These are phyloP conservation scores for Pedicia rivosa DNA, from an alignment of 2,888 invertebrate species.

Conservation along the genomic window DNA sequence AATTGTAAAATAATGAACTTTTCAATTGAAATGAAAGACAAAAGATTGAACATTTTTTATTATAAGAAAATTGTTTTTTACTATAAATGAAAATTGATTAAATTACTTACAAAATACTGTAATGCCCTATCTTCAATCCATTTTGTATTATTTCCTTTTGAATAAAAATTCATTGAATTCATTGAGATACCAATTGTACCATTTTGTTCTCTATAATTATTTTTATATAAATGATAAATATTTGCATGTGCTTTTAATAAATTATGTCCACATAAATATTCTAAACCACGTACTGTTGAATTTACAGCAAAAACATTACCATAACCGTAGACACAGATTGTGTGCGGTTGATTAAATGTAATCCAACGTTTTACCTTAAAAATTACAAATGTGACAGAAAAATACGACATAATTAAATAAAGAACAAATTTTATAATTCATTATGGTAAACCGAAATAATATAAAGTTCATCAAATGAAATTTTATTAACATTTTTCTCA, in stretches of 20 bases:
- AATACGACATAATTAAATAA: too few relatives aligned
- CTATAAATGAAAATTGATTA: background rate
- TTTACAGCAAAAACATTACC: slow-evolving; percentile 24
- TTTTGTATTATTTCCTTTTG: slow-evolving; percentile 13
- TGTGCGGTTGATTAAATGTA: slow-evolving; percentile 39
- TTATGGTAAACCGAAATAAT: too few relatives aligned
- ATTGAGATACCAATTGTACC: slow-evolving; percentile 22
- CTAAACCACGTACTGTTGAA: slow-evolving; percentile 30
- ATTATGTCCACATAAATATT: slow-evolving; percentile 34
- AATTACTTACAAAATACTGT: background rate
- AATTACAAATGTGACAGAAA: too few relatives aligned
- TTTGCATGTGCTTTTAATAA: slow-evolving; percentile 37
- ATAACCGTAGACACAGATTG: slow-evolving; percentile 32
- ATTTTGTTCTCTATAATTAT: slow-evolving; percentile 12
- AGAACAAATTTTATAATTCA: too few relatives aligned
- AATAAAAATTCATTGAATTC: slow-evolving; percentile 16
- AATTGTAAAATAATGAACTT: background rate
- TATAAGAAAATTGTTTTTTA: too few relatives aligned
- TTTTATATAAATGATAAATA: slow-evolving; percentile 29
- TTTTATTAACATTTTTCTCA: too few relatives aligned
- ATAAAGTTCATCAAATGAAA: too few relatives aligned
- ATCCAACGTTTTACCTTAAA: slow-evolving; percentile 38
- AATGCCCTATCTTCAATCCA: slow-evolving; percentile 9
- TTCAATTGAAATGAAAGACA: too few relatives aligned
- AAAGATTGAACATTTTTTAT: too few relatives aligned